Conservation (phyloP, 2,113 vertebrate species). For the Campylomormyrus numenius region DNA sequence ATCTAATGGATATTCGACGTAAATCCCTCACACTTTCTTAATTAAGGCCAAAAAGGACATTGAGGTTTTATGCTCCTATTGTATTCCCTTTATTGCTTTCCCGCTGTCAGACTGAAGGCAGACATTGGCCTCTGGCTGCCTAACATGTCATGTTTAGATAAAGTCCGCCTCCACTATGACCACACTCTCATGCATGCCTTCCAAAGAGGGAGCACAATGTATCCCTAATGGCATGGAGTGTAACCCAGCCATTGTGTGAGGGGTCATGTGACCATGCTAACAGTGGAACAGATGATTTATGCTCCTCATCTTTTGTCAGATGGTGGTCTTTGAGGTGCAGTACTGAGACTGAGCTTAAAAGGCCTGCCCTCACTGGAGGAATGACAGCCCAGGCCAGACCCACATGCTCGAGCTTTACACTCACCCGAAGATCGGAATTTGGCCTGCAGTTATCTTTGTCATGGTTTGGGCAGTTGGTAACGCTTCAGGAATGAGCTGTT, state of each 20-base stretch:
- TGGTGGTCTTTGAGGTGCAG: conserved; percentile 32
- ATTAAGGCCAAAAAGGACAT: neutral
- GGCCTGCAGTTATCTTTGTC: conserved; percentile 61
- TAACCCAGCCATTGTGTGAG: conserved; percentile 31
- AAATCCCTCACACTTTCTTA: neutral
- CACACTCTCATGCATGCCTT: conserved; percentile 30
- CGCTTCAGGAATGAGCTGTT: conserved; percentile 30
- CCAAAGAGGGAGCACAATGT: conserved; percentile 34
- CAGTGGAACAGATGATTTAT: conserved; percentile 54
- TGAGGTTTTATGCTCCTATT: neutral
- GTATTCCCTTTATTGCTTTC: neutral
- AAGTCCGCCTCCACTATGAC: conserved; percentile 17
- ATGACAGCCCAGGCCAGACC: conserved; percentile 50
- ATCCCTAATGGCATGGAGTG: conserved; percentile 32
- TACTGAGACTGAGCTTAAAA: conserved; percentile 49
- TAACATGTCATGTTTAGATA: conserved; percentile 31
- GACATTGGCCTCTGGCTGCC: conserved; percentile 11
- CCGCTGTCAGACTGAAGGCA: conserved; percentile 5
- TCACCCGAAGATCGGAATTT: conserved; percentile 62
- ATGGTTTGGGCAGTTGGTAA: conserved; percentile 49
- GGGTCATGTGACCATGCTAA: conserved; percentile 11
- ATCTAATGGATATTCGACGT: neutral
- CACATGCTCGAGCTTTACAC: conserved; percentile 70
- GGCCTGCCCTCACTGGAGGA: conserved; percentile 53
- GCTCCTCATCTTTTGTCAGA: conserved; percentile 52